Percentiles rank a stretch among this genome's conserved stretches.
phyloP scores from a whole-genome alignment of 1,140 invertebrate species.

The Scaptomyza graminum region DNA sequence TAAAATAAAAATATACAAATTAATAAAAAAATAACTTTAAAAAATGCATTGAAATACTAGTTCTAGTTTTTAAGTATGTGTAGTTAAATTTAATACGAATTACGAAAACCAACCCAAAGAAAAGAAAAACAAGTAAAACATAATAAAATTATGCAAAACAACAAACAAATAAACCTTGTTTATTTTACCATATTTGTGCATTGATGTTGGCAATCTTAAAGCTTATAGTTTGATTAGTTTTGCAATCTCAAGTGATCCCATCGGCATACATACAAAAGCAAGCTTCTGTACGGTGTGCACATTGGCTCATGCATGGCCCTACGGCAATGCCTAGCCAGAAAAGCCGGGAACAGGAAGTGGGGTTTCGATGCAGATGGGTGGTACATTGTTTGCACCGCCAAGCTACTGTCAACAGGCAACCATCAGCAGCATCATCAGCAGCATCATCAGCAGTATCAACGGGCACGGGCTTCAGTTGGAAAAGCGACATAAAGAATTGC shows the following conservation, averaged over 20 bases:
- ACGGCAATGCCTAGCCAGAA: slow-evolving; percentile 15
- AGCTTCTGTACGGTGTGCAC: slow-evolving; percentile 21
- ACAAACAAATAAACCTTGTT: slow-evolving; percentile 39
- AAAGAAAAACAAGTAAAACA: slow-evolving; percentile 66
- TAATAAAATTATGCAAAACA: slow-evolving; percentile 80
- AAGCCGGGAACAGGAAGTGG: neutral
- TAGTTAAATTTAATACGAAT: slow-evolving; percentile 80
- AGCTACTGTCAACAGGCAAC: slow-evolving; percentile 44
- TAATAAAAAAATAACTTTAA: slow-evolving; percentile 41
- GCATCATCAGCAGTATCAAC: slow-evolving; percentile 22
- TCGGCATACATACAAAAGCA: slow-evolving; percentile 14
- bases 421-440: slow-evolving; percentile 21
- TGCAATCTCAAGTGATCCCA: slow-evolving; percentile 28
- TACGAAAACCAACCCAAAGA: slow-evolving; percentile 54
- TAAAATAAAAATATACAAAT: slow-evolving; percentile 14
- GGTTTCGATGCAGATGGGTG: neutral
- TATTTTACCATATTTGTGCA: neutral
- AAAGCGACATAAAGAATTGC: slow-evolving; percentile 38
- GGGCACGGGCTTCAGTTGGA: slow-evolving; percentile 9
- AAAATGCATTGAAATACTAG: slow-evolving; percentile 43
- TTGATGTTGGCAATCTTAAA: slow-evolving; percentile 15
- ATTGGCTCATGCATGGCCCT: slow-evolving; percentile 36
- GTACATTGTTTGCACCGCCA: slow-evolving; percentile 32
- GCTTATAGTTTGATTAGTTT: slow-evolving; percentile 45
- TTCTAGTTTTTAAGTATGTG: slow-evolving; percentile 72